Evolutionary conservation across 1,140 invertebrate genomes (phyloP), one percentile per base, ranked within the genome.

Genomic region (Colletes gigas): DNA sequence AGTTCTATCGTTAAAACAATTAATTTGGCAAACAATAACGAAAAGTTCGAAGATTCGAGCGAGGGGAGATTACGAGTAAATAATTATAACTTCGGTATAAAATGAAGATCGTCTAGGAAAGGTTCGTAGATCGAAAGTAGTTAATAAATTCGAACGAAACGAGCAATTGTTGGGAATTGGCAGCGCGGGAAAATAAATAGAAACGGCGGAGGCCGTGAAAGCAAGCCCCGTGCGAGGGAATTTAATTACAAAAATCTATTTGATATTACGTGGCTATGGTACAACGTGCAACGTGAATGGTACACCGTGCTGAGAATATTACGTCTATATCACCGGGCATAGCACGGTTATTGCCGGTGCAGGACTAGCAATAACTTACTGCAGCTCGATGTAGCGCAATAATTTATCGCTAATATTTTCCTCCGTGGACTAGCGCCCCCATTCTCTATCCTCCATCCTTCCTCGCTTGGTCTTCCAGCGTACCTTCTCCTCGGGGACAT

Each of bases 331-430:
- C 83, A 75, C 60, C 71, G 77, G 12, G 41, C 44, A 21, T 63
- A 60, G 55, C 67, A 69, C 70, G 80, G 84, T 86, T 86, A 86
- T 86, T 86, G 84, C 83, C 67, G 67, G 70, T 60, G 65, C 79
- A 74, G 65, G 74, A 59, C 74, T 74, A 78, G 84, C 84, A 78
- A 85, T 86, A 86, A 86, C 74, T 86, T 86, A 85, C 79, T 44
- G 71, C 66, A 59, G 65, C 80, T 86, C 84, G 84, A 86, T 86
- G 79, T 82, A 82, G 79, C 80, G 80, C 74, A 78, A 82, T 86
- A 85, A 86, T 86, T 86, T 86, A 86, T 86, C 83, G 83, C 80
- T 86, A 85, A 86, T 86, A 86, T 85, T 86, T 85, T 85, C 83
- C 79, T 60, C 60, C 83, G 62, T 50, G 70, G 59, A 80, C 71